These are phyloP conservation scores for Oligia strigilis DNA, from an alignment of 2,888 invertebrate genomes.

Conservation along the genomic window DNA sequence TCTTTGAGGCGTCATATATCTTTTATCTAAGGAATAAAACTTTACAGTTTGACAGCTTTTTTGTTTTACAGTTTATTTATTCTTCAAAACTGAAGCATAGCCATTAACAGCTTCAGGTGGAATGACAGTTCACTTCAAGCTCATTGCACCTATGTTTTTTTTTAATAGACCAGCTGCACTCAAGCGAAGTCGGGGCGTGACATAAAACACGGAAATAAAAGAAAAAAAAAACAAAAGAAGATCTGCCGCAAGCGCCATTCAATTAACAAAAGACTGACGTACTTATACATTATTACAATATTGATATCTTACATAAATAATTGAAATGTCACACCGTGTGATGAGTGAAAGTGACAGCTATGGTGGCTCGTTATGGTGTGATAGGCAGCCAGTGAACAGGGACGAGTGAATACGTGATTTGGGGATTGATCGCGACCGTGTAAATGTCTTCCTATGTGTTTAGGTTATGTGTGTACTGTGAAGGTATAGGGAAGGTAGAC, in stretches of 20 bases:
- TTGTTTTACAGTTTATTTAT: too few species aligned
- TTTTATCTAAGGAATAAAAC: too few species aligned
- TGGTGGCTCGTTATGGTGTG: slow-evolving; percentile 37
- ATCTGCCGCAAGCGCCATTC: not conserved
- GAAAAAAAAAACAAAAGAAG: not conserved
- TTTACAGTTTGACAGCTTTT: too few species aligned
- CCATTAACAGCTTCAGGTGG: too few species aligned
- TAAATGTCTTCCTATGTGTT: slow-evolving; percentile 35
- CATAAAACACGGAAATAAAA: not conserved
- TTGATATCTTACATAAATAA: slow-evolving; percentile 56
- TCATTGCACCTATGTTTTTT: not conserved
- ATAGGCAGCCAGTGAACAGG: slow-evolving; percentile 26
- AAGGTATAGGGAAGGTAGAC: not conserved
- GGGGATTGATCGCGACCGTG: slow-evolving; percentile 7
- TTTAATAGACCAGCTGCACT: not conserved
- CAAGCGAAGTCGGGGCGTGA: not conserved
- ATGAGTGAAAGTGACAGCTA: slow-evolving; percentile 61
- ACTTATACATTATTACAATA: slow-evolving; percentile 21
- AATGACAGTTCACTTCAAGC: too few species aligned
- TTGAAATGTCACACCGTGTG: slow-evolving; percentile 50
- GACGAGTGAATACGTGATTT: slow-evolving; percentile 48
- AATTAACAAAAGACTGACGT: slow-evolving; percentile 24
- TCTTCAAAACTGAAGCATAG: too few species aligned
- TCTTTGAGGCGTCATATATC: too few species aligned
- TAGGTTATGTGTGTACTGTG: not conserved